Base-by-base conservation (phyloP, 2,797 vertebrate genomes). In the Phataginus tetradactyla region DNA sequence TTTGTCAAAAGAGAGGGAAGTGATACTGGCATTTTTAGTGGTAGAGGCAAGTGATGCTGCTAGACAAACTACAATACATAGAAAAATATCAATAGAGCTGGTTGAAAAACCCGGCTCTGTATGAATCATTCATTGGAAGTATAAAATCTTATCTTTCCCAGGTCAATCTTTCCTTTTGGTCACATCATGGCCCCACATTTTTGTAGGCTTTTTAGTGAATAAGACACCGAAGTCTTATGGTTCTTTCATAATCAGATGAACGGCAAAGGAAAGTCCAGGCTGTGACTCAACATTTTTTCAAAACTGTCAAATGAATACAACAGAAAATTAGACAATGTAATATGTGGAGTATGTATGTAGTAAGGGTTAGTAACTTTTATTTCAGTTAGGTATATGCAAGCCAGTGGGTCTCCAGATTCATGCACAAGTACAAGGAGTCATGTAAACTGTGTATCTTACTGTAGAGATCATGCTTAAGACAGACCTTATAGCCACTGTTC, bases 81-180 rank as follows among this genome's bases (percentile, higher is more conserved):
- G 45, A 45, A 45, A 45, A 69, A 59, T 57, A 7, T 89, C 51
- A 89, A 45, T 49, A 32, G 2, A 84, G 39, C 25, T 37, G 37
- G 25, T 49, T 78, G 63, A 77, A 37, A 63, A 93, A 78, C 18
- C 23, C 32, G 49, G 68, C 51, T 74, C n/a, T 88, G 23, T 37
- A 42, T 81, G 66, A 72, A 29, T 69, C 18, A 29, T 4, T 72
- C 18, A 29, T 4, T 72, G 42, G 23, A 63, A 51, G 20, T 32
- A 72, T 51, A 94, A 94, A 89, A 59, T 39, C 69, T 83, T 89
- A 83, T 29, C 20, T 75, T 68, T 81, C 59, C 68, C 69, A 83
- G 57, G 68, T 34, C 32, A 37, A 49, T 42, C 32, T 15, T 59
- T 63, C 57, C 68, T 45, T 74, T 57, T 37, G 27, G 57, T 13